phyloP scores from a whole-genome alignment of 2,888 invertebrate genomes.

The Conus canariensis region DNA sequence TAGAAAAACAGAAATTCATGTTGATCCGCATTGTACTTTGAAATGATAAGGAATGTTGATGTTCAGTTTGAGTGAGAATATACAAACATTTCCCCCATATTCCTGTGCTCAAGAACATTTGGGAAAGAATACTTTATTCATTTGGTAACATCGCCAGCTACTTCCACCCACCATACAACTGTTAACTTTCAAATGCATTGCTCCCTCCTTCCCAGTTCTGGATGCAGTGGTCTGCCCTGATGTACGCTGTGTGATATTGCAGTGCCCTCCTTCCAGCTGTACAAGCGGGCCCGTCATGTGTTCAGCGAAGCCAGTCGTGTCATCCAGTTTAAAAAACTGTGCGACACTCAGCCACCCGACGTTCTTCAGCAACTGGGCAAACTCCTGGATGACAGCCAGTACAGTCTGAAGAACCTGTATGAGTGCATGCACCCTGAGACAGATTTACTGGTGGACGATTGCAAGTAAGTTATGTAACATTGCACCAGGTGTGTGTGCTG shows the following conservation, averaged over 20 bases:
- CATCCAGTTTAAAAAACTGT: constrained; percentile 85
- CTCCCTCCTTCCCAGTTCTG: too few species aligned
- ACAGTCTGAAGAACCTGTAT: constrained; percentile 90
- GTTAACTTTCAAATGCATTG: too few species aligned
- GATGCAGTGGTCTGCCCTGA: too few species aligned
- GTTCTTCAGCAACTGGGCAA: constrained; percentile 83
- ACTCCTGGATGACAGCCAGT: constrained; percentile 93
- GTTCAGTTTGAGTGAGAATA: too few species aligned
- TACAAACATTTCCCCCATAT: too few species aligned
- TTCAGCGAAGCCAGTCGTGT: constrained; percentile 91
- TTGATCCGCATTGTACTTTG: too few species aligned
- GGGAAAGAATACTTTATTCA: too few species aligned
- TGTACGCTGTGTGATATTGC: constrained; percentile 53
- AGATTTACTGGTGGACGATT: constrained; percentile 87
- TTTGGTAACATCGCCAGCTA: too few species aligned
- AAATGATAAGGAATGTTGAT: too few species aligned
- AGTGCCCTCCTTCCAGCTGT: constrained; percentile 84
- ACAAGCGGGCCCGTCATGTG: constrained; percentile 93
- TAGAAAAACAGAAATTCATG: too few species aligned
- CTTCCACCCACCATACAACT: too few species aligned
- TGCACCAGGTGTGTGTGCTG: not conserved
- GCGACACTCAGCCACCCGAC: constrained; percentile 77
- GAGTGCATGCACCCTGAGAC: constrained; percentile 95
- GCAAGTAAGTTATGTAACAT: constrained; percentile 81
- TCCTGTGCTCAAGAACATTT: too few species aligned